Evolutionary conservation across 2,888 invertebrate genomes (phyloP).

Genomic region (Mystacides longicornis): DNA sequence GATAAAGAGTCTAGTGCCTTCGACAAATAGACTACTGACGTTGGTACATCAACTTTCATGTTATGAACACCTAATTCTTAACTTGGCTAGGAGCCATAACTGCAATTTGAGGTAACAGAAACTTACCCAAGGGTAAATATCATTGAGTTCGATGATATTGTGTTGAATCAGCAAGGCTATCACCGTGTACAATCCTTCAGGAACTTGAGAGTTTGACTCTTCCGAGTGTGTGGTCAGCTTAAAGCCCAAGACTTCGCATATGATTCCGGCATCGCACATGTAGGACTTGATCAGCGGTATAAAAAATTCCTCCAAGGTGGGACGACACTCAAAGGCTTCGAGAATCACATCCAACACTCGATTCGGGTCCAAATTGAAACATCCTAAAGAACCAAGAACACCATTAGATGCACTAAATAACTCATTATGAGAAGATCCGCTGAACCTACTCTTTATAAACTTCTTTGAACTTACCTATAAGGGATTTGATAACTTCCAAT

Average conservation of each 20-base stretch:
- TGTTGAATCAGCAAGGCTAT: constrained; percentile 87
- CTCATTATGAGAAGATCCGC: too few relatives aligned
- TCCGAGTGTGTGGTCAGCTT: constrained; percentile 70
- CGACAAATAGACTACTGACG: too few relatives aligned
- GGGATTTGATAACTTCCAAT: constrained; percentile 84
- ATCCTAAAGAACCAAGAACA: constrained; percentile 58
- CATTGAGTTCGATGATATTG: constrained; percentile 74
- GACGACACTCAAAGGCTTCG: constrained; percentile 90
- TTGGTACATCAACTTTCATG: too few relatives aligned
- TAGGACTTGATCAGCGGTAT: constrained; percentile 77
- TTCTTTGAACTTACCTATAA: constrained; percentile 82
- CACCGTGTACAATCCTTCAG: constrained; percentile 78
- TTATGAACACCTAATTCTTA: too few relatives aligned
- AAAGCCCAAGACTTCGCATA: constrained; percentile 92
- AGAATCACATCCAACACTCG: constrained; percentile 92
- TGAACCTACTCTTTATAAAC: too few relatives aligned
- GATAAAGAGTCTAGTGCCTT: too few relatives aligned
- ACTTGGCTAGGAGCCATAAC: too few relatives aligned
- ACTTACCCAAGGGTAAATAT: constrained; percentile 90
- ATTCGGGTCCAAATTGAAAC: constrained; percentile 98
- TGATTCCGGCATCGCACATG: constrained; percentile 78
- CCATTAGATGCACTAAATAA: too few relatives aligned
- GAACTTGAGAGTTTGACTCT: constrained; percentile 66
- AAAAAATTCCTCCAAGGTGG: constrained; percentile 71
- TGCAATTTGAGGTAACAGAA: too few relatives aligned